Evolutionary conservation across 2,888 invertebrate species (phyloP), one percentile per base, ranked within the genome.

Genomic region (Latrodectus hesperus): DNA sequence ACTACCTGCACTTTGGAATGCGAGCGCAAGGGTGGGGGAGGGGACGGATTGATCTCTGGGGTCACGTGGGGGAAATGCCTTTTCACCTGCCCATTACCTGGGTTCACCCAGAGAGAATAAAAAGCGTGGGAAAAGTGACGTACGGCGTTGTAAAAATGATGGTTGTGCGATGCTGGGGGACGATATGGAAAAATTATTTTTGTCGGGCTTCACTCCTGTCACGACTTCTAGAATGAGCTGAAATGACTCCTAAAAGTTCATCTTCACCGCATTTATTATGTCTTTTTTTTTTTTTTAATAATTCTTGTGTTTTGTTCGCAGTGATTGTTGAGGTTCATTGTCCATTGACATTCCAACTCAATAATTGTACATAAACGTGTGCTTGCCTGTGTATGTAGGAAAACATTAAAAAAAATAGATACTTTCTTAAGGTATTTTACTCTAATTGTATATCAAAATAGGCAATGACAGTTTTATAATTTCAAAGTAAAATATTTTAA

Each of bases 31-130:
- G 55, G 55, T 12, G 55, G 60, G 60, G 60, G 12, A n/a, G n/a
- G 10, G 14, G 60, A 60, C 10, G 60, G 38, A 38, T 6, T 38
- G 38, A 38, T 38, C 60, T n/a, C 60, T 16, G 60, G 60, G 60
- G 60, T 60, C 60, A 60, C 60, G 60, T 60, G 60, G 12, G 60
- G 60, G 60, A 60, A 60, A n/a, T 60, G 60, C 60, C 60, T 60
- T 60, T 60, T 60, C 60, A 60, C 60, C 60, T 60, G 60, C 60
- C 60, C 60, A 60, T 60, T 60, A 60, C 60, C 60, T 60, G 60
- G n/a, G 60, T 60, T 60, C 60, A 60, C 12, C 14, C 12, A 60
- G 60, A 60, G n/a, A n/a, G 60, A 16, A 60, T 60, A 60, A 60
- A 60, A 60, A 60, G 60, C 60, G 60, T 60, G 60, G 60, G 60